Evolutionary conservation across 2,113 vertebrate genomes (phyloP).

Genomic region (Melierax canorus): DNA sequence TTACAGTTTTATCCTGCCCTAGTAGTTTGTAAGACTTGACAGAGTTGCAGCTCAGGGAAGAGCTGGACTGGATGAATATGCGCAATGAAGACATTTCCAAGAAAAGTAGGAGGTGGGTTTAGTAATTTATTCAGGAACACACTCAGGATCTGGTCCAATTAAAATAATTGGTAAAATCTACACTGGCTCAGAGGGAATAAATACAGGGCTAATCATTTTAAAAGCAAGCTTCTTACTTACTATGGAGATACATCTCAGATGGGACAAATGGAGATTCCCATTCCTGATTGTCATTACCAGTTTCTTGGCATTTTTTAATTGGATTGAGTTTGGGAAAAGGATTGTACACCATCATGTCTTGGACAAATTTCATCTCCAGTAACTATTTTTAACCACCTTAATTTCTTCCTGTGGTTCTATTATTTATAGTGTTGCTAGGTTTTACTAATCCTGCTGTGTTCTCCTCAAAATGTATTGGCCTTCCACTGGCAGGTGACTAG

Average conservation of each 20-base stretch:
- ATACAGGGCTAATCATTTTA: background rate
- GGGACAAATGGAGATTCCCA: background rate
- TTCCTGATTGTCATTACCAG: background rate
- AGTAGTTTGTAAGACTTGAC: background rate
- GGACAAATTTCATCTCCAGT: background rate
- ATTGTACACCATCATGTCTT: background rate
- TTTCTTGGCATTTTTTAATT: background rate
- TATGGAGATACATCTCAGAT: background rate
- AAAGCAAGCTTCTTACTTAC: background rate
- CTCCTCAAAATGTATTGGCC: background rate
- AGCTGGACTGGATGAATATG: background rate
- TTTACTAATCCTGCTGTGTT: background rate
- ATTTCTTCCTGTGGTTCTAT: background rate
- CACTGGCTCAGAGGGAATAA: background rate
- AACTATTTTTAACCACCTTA: background rate
- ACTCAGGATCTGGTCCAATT: background rate
- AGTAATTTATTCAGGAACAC: background rate
- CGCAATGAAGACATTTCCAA: background rate
- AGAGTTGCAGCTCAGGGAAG: background rate
- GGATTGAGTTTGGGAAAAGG: background rate
- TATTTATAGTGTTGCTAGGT: background rate
- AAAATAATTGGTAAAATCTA: background rate
- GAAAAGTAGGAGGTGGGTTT: conserved; percentile 11
- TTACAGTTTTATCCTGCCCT: background rate
- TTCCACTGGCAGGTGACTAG: background rate